Evolutionary conservation across 2,888 invertebrate genomes (phyloP).

Genomic region (Drosophila antonietae): DNA sequence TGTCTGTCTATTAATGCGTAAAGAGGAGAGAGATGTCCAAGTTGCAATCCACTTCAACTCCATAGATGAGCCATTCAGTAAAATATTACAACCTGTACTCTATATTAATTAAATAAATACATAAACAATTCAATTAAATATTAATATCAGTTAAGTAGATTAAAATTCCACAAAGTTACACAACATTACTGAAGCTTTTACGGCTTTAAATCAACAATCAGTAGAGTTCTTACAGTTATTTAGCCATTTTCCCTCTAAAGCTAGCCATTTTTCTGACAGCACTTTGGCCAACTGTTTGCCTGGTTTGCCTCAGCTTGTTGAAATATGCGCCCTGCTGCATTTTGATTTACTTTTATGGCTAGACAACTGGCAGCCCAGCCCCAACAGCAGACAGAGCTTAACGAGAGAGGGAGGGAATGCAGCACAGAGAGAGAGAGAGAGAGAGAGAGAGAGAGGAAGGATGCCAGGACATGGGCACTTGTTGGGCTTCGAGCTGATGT

Average conservation of each 20-base stretch:
- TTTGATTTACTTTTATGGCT: constrained; percentile 76
- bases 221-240: not conserved
- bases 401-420: not conserved
- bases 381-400: constrained; percentile 6
- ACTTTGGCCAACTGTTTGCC: constrained; percentile 29
- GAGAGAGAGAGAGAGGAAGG: not conserved
- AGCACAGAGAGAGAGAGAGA: not conserved
- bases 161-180: not conserved
- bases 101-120: too few relatives aligned
- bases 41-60: too few relatives aligned
- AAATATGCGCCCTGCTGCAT: constrained; percentile 67
- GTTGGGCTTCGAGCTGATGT: constrained; percentile 68
- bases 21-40: too few relatives aligned
- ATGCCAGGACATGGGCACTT: constrained; percentile 61
- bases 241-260: not conserved
- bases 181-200: not conserved
- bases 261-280: not conserved
- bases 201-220: too few relatives aligned
- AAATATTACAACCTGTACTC: too few relatives aligned
- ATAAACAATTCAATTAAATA: too few relatives aligned
- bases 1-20: too few relatives aligned
- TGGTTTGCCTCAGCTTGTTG: constrained; percentile 29
- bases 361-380: constrained; percentile 50
- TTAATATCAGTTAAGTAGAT: too few relatives aligned
- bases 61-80: too few relatives aligned